Conservation (phyloP, 2,113 vertebrate species). For the Lasiurus borealis region DNA sequence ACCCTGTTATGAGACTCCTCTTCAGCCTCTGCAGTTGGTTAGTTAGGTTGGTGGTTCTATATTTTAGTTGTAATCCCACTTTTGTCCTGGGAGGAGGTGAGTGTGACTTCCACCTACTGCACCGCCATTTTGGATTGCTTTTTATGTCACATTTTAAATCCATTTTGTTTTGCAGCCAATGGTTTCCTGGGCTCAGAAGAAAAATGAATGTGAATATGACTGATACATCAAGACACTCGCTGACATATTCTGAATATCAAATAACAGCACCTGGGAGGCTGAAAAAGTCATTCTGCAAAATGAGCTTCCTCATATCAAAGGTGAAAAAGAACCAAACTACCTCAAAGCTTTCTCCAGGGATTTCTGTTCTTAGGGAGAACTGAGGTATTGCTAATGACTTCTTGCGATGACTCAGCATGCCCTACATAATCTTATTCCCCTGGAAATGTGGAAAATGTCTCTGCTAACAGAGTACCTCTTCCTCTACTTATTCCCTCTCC, state of each 20-base stretch:
- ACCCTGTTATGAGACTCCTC: not conserved
- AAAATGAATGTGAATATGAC: not conserved
- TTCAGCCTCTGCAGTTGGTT: too few relatives aligned
- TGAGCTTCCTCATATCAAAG: not conserved
- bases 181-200: constrained; percentile 11
- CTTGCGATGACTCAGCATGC: constrained; percentile 64
- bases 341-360: not conserved
- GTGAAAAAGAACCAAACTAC: not conserved
- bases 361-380: constrained; percentile 24
- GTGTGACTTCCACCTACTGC: not conserved
- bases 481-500: constrained; percentile 3
- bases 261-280: not conserved
- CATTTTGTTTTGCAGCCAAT: not conserved
- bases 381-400: constrained; percentile 55
- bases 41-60: not conserved
- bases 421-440: not conserved
- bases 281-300: constrained; percentile 52
- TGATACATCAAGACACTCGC: not conserved
- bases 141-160: not conserved
- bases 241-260: constrained; percentile 18
- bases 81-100: not conserved
- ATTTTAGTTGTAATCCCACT: not conserved
- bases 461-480: constrained; percentile 27
- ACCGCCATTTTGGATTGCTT: not conserved
- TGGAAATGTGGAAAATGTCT: not conserved